Conservation (phyloP, 2,888 invertebrate species). For the Aplocera efformata region DNA sequence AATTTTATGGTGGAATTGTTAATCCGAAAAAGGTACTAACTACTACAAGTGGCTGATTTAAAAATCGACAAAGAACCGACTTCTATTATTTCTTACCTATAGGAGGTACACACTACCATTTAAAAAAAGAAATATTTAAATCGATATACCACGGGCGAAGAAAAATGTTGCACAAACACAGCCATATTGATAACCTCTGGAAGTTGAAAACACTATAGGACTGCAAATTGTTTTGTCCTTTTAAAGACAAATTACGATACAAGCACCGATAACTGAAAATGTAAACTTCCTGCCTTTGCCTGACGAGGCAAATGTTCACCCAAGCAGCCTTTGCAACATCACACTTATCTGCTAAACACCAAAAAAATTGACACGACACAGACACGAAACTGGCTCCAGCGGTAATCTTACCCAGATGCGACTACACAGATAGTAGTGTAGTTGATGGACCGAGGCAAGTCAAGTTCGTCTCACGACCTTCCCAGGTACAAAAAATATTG, state of each 20-base stretch:
- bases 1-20: too few relatives aligned
- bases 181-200: too few relatives aligned
- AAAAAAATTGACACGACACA: constrained; percentile 29
- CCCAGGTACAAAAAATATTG: constrained; percentile 32
- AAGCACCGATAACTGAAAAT: constrained; percentile 8
- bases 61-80: too few relatives aligned
- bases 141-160: too few relatives aligned
- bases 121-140: too few relatives aligned
- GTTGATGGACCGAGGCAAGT: constrained; percentile 23
- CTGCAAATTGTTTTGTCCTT: background rate
- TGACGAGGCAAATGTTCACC: constrained; percentile 9
- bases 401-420: constrained; percentile 35
- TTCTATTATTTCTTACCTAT: too few relatives aligned
- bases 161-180: too few relatives aligned
- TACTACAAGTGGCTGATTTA: too few relatives aligned
- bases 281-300: constrained; percentile 11
- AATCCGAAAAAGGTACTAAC: too few relatives aligned
- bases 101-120: too few relatives aligned
- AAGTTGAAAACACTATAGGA: too few relatives aligned
- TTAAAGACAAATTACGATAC: background rate
- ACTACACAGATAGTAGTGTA: constrained; percentile 4
- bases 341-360: constrained; percentile 26
- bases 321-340: constrained; percentile 26
- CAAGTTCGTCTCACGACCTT: constrained; percentile 35
- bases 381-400: constrained; percentile 38